Evolutionary conservation across 2,113 vertebrate species (phyloP).

Genomic region (Amphilophus citrinellus): DNA sequence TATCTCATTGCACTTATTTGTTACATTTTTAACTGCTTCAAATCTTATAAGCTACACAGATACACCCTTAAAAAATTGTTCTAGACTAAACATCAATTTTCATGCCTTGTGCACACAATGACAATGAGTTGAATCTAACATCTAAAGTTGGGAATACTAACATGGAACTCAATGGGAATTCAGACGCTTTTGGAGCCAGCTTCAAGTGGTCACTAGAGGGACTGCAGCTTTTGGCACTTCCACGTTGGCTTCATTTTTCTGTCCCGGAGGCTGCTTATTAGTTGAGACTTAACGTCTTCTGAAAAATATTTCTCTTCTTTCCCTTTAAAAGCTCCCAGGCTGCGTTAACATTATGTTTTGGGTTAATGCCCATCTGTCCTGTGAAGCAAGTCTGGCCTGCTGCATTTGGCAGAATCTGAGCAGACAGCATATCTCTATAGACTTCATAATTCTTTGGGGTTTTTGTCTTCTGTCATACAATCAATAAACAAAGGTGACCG

Average conservation of each 20-base stretch:
- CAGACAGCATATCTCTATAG: neutral
- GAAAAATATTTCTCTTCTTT: neutral
- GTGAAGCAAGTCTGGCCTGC: neutral
- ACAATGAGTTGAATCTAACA: no score
- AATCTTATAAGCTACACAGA: neutral
- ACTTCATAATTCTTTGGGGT: neutral
- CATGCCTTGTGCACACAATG: neutral
- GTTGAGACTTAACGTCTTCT: neutral
- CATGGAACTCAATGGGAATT: neutral
- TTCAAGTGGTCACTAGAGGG: neutral
- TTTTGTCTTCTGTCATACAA: neutral
- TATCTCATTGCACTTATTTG: neutral
- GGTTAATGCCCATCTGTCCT: neutral
- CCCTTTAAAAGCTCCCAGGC: neutral
- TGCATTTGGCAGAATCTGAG: neutral
- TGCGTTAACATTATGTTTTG: neutral
- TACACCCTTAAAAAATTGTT: neutral
- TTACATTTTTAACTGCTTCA: no score
- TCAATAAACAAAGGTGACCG: neutral
- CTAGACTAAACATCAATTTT: neutral
- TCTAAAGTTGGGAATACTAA: neutral
- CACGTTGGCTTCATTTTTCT: neutral
- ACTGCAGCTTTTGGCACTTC: neutral
- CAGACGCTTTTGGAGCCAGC: neutral
- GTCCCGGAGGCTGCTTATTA: neutral